These are phyloP conservation scores for Philhelius pedissequus DNA, from an alignment of 2,888 invertebrate species.

Conservation along the genomic window DNA sequence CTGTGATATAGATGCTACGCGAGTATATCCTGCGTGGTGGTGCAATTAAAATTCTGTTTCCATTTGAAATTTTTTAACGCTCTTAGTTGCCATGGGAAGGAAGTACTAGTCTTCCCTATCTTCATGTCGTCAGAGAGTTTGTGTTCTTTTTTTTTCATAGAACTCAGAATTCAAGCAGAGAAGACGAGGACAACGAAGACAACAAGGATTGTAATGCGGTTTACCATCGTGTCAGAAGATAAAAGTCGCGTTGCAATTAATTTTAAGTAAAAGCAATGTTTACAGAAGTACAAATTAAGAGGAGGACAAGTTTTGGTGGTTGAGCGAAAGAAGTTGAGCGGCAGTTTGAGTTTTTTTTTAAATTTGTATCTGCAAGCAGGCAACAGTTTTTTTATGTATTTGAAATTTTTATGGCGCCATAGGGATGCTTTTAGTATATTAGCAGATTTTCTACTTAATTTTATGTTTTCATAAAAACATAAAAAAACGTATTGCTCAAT, in stretches of 20 bases:
- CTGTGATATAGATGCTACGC: no score
- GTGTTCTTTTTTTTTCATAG: constrained; percentile 1
- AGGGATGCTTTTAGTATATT: constrained; percentile 29
- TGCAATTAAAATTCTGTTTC: constrained; percentile 63
- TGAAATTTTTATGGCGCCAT: background rate
- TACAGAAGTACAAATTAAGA: constrained; percentile 59
- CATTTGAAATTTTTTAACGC: constrained; percentile 49
- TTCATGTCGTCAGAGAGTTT: constrained; percentile 24
- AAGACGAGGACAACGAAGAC: constrained; percentile 23
- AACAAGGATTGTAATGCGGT: constrained; percentile 63
- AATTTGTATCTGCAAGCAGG: constrained; percentile 60
- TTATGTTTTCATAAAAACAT: background rate
- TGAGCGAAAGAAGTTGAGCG: constrained; percentile 38
- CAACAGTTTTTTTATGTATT: constrained; percentile 70
- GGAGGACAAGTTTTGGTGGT: constrained; percentile 27
- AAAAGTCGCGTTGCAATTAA: constrained; percentile 64
- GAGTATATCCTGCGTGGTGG: constrained; percentile 35
- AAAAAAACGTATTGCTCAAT: background rate
- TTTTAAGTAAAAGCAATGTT: constrained; percentile 63
- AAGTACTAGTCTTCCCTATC: background rate
- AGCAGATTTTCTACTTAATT: constrained; percentile 41
- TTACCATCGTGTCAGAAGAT: constrained; percentile 58
- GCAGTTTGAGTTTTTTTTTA: background rate
- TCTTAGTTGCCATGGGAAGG: background rate
- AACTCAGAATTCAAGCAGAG: background rate